Evolutionary conservation across 2,888 invertebrate genomes (phyloP).

Genomic region (Pandemis corylana): DNA sequence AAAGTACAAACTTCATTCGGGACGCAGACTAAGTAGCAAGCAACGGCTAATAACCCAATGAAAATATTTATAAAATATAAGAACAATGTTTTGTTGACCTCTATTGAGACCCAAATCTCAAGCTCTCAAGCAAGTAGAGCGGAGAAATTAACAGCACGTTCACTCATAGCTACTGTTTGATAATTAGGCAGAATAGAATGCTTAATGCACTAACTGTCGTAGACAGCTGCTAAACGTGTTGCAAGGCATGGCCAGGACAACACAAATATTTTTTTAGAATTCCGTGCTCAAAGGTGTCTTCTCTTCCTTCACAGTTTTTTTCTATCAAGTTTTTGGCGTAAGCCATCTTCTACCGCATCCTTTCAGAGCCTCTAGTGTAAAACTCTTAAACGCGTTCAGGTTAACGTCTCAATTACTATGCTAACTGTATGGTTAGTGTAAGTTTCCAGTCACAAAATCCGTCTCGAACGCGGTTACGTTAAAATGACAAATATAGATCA

Average conservation of each 20-base stretch:
- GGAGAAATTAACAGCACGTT: conserved; percentile 1
- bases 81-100: background rate
- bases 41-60: background rate
- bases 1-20: no score
- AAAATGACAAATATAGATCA: no score
- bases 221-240: background rate
- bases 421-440: no score
- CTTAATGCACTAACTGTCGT: conserved; percentile 34
- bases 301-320: no score
- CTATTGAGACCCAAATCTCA: conserved; percentile 2
- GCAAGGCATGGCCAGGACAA: background rate
- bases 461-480: no score
- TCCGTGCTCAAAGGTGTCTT: no score
- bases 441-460: no score
- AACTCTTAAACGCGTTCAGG: no score
- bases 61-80: background rate
- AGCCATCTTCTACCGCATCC: no score
- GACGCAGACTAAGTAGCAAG: background rate
- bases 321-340: no score
- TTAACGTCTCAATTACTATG: no score
- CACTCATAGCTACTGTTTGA: conserved; percentile 9
- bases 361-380: no score
- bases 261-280: background rate
- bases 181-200: conserved; percentile 31
- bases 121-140: conserved; percentile 1